Evolutionary conservation across 2,888 invertebrate genomes (phyloP), one percentile per base, ranked within the genome.

Genomic region (Hydrotaea diabolus): DNA sequence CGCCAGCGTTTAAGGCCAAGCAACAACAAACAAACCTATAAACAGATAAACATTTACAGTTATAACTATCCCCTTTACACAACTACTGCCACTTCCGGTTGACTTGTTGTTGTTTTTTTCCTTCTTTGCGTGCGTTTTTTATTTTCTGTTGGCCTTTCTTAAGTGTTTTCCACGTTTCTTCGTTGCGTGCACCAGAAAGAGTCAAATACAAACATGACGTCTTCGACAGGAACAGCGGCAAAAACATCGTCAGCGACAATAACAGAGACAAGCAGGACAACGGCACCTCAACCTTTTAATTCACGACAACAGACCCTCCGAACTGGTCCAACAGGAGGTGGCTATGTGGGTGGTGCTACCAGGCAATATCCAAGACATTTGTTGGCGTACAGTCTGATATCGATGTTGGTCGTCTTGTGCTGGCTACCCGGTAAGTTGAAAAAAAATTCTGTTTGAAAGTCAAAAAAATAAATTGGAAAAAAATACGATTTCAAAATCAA

Each of bases 21-120:
- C 43, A 66, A 36, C 36, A 36, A 66, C 66, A 66, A 19, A 66
- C 66, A 66, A 19, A 66, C 66, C 66, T 43, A 66, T 66, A 66
- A 66, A 43, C 76, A 71, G 76, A 84, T 78, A 81, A 84, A 81
- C 81, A 84, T 84, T 84, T 81, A 72, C 84, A 76, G 78, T 59
- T 78, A 76, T 76, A 84, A 84, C 80, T 80, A 76, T 66, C 81
- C 39, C 39, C 59, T 66, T 69, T 66, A 66, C 75, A 81, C 78
- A 81, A 79, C 81, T 72, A 72, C 81, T 66, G 55, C 81, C 75
- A 85, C 81, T 79, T 81, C 84, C 81, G 84, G 59, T 77, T 81
- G 69, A 8, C 69, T 46, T 26, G 36, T 75, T 72, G 31, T 57
- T 53, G 57, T 69, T 73, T 8, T 57, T 69, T 64, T 36, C 36